Evolutionary conservation across 2,888 invertebrate genomes (phyloP).

Genomic region (Pteria penguin): DNA sequence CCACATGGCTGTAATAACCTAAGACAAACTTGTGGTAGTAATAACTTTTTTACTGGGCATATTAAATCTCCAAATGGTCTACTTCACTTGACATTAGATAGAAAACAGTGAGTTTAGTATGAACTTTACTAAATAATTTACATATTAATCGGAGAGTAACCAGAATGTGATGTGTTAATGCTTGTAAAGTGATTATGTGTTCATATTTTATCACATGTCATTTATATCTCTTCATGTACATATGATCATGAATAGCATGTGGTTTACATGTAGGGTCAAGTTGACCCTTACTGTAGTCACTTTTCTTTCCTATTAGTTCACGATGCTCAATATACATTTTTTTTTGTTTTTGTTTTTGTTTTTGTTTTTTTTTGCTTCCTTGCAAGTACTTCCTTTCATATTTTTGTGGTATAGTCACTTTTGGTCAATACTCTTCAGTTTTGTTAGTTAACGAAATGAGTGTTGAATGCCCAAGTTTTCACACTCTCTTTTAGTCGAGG

Average conservation of each 20-base stretch:
- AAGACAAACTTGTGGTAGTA: background rate
- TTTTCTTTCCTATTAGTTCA: background rate
- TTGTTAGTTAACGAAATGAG: background rate
- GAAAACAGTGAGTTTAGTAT: background rate
- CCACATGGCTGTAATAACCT: background rate
- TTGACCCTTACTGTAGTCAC: background rate
- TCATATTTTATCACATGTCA: background rate
- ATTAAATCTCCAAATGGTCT: background rate
- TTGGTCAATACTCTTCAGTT: background rate
- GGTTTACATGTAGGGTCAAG: background rate
- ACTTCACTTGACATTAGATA: background rate
- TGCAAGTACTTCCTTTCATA: background rate
- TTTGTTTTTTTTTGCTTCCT: background rate
- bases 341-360: background rate
- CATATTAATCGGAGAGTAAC: too few species aligned
- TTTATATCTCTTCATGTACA: background rate
- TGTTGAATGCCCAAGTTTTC: conserved; percentile 1
- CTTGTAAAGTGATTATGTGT: background rate
- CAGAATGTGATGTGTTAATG: too few species aligned
- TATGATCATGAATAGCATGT: background rate
- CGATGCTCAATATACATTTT: too few species aligned
- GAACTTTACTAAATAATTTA: background rate
- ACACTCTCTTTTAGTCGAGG: background rate
- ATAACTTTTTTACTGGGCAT: background rate
- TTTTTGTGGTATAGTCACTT: background rate